Evolutionary conservation across 1,140 invertebrate genomes (phyloP).

Genomic region (Himalopsyche phryganea): DNA sequence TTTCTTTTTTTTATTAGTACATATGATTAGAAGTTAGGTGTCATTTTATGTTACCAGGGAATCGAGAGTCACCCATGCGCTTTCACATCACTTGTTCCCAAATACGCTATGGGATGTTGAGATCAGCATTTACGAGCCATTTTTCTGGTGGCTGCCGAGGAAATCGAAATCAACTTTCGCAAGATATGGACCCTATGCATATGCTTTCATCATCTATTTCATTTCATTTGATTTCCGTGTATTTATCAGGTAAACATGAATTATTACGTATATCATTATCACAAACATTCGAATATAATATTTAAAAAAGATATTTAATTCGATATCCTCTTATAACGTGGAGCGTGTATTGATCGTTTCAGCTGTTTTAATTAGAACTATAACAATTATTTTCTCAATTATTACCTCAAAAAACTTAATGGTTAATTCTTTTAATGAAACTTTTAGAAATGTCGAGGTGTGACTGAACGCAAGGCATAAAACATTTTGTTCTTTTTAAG

Average conservation of each 20-base stretch:
- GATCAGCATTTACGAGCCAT: constrained; percentile 65
- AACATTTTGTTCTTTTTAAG: too few species aligned
- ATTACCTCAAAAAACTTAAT: too few species aligned
- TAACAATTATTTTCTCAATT: too few species aligned
- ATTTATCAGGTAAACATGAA: neutral
- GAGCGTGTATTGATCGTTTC: too few species aligned
- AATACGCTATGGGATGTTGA: constrained; percentile 78
- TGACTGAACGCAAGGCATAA: too few species aligned
- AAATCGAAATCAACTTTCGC: constrained; percentile 5
- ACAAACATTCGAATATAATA: neutral
- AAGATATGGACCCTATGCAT: constrained; percentile 20
- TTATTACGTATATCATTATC: neutral
- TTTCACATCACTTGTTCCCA: constrained; percentile 79
- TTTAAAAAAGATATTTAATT: neutral
- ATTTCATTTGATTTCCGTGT: neutral
- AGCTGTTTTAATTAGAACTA: too few species aligned
- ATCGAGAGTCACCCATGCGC: constrained; percentile 71
- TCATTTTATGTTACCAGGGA: constrained; percentile 59
- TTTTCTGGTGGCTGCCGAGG: constrained; percentile 36
- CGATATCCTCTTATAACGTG: too few species aligned
- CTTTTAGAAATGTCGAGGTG: too few species aligned
- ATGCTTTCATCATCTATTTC: constrained; percentile 7
- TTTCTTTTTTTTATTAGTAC: too few species aligned
- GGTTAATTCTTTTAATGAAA: too few species aligned
- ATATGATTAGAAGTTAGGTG: too few species aligned